phyloP scores from a whole-genome alignment of 2,888 invertebrate species.

The Perizoma affinitatum region DNA sequence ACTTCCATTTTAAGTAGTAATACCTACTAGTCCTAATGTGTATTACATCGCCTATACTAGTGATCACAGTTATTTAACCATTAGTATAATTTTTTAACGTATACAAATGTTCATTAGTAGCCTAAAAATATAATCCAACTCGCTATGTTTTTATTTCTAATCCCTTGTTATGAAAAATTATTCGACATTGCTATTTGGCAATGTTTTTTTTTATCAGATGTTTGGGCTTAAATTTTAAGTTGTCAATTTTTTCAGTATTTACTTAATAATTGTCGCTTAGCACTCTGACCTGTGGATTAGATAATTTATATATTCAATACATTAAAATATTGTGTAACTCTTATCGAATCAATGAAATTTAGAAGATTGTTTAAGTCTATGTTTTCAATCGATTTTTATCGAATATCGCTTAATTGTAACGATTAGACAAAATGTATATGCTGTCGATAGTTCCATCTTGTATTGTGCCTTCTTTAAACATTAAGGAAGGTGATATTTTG shows the following conservation, averaged over 20 bases:
- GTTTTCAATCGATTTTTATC: too few relatives aligned
- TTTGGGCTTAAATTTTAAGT: too few relatives aligned
- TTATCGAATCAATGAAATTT: conserved; percentile 2
- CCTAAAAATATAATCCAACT: too few relatives aligned
- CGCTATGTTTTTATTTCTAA: too few relatives aligned
- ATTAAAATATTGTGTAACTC: conserved; percentile 12
- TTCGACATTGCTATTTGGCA: too few relatives aligned
- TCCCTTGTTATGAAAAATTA: too few relatives aligned
- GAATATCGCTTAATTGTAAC: too few relatives aligned
- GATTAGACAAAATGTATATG: not conserved
- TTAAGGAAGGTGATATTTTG: conserved; percentile 76
- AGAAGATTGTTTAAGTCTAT: not conserved
- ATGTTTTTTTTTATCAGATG: too few relatives aligned
- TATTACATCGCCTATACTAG: conserved; percentile 45
- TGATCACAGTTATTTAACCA: conserved; percentile 28
- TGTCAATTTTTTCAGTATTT: too few relatives aligned
- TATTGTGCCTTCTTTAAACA: conserved; percentile 70
- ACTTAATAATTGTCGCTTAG: too few relatives aligned
- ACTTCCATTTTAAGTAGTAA: conserved; percentile 62
- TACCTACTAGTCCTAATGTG: conserved; percentile 67
- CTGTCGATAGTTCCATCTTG: conserved; percentile 22
- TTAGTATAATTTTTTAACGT: not conserved
- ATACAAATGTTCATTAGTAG: too few relatives aligned
- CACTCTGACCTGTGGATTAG: conserved; percentile 7
- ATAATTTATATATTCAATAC: conserved; percentile 12